These are phyloP conservation scores for Portunus trituberculatus DNA, from an alignment of 1,140 invertebrate genomes.

Conservation along the genomic window DNA sequence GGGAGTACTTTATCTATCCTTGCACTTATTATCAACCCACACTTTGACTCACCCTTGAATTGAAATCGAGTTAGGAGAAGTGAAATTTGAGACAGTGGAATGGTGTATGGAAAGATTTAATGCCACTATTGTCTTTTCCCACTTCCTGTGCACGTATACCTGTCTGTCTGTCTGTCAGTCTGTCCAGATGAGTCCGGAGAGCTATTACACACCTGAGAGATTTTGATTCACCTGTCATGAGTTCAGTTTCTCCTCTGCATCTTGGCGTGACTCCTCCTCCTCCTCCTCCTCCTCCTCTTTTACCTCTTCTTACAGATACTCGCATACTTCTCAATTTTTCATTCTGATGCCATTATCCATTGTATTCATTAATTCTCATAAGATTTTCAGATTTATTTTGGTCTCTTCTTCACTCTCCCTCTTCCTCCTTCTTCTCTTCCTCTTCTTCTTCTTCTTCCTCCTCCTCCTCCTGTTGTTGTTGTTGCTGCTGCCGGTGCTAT, in stretches of 20 bases:
- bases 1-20: background rate
- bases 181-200: background rate
- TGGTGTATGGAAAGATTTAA: no score
- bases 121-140: background rate
- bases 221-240: background rate
- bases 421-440: background rate
- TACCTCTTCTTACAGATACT: background rate
- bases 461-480: no score
- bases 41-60: background rate
- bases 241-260: background rate
- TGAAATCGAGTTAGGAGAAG: no score
- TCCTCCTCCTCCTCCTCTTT: no score
- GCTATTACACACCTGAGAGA: slow-evolving; percentile 10
- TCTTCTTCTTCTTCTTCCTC: no score
- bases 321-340: background rate
- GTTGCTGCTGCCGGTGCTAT: background rate
- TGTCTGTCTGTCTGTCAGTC: background rate
- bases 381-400: background rate
- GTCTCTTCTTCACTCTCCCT: background rate
- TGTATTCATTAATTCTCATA: background rate
- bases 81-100: no score
- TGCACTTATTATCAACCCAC: background rate
- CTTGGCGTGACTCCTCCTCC: background rate
- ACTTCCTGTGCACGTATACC: background rate
- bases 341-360: slow-evolving; percentile 3